These are phyloP conservation scores for Hyalella azteca DNA, from an alignment of 2,888 invertebrate genomes.

Conservation along the genomic window DNA sequence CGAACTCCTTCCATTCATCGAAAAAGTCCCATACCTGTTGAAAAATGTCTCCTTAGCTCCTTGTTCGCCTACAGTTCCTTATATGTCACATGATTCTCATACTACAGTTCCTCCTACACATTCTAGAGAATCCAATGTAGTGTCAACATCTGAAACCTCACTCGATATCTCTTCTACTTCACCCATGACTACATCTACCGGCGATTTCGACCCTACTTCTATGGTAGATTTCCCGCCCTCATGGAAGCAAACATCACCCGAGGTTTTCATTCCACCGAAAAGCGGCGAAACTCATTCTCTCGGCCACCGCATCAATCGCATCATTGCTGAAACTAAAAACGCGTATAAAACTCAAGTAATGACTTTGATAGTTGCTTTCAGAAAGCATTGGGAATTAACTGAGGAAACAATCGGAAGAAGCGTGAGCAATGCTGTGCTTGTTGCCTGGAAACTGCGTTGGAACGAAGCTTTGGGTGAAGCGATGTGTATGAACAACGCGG, in stretches of 20 bases:
- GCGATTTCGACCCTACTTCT: not conserved
- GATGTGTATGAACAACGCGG: not conserved
- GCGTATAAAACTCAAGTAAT: not conserved
- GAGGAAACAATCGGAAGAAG: not conserved
- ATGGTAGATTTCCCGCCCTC: not conserved
- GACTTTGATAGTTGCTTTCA: not conserved
- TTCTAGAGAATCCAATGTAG: too few species aligned
- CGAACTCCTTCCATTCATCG: not conserved
- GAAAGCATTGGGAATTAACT: not conserved
- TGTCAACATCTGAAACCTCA: too few species aligned
- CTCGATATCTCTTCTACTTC: too few species aligned
- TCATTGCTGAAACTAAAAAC: not conserved
- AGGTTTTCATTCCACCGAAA: not conserved
- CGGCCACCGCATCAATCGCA: not conserved
- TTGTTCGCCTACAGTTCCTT: too few species aligned
- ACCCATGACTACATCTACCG: too few species aligned
- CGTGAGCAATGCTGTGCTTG: not conserved
- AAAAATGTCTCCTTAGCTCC: too few species aligned
- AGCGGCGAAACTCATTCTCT: not conserved
- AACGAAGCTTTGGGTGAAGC: not conserved
- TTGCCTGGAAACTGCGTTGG: not conserved
- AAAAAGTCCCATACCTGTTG: too few species aligned
- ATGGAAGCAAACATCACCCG: not conserved
- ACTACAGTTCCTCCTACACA: too few species aligned
- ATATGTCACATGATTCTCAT: too few species aligned